Evolutionary conservation across 2,113 vertebrate genomes (phyloP).

Genomic region (Alligator sinensis): DNA sequence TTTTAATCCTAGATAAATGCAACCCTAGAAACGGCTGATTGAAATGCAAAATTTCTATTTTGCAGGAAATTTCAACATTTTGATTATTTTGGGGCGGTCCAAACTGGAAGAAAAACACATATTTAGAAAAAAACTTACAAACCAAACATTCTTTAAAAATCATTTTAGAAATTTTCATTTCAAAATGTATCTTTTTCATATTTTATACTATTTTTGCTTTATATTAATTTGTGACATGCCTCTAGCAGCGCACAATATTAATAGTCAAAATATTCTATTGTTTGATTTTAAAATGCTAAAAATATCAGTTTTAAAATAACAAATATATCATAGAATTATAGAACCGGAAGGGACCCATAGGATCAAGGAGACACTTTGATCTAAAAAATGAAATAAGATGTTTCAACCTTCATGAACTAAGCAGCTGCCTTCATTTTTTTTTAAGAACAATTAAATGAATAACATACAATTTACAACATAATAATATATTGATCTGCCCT

Average conservation of each 20-base stretch:
- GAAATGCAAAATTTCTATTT: slow-evolving; percentile 27
- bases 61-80: slow-evolving; percentile 18
- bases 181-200: neutral
- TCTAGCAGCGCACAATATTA: neutral
- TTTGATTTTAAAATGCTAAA: slow-evolving; percentile 29
- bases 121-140: too few species aligned
- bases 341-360: too few species aligned
- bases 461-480: neutral
- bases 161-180: too few species aligned
- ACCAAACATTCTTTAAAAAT: too few species aligned
- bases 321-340: too few species aligned
- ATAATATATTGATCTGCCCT: neutral
- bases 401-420: neutral
- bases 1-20: slow-evolving; percentile 28
- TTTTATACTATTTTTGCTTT: neutral
- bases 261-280: slow-evolving; percentile 9
- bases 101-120: too few species aligned
- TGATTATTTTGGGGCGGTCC: neutral
- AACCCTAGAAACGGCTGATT: neutral
- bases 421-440: slow-evolving; percentile 1
- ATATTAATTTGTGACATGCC: neutral
- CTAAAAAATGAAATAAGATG: neutral
- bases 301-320: too few species aligned
- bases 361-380: slow-evolving; percentile 16
- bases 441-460: neutral